These are phyloP conservation scores for Seira sanloemensis DNA, from an alignment of 2,888 invertebrate genomes.

Conservation along the genomic window DNA sequence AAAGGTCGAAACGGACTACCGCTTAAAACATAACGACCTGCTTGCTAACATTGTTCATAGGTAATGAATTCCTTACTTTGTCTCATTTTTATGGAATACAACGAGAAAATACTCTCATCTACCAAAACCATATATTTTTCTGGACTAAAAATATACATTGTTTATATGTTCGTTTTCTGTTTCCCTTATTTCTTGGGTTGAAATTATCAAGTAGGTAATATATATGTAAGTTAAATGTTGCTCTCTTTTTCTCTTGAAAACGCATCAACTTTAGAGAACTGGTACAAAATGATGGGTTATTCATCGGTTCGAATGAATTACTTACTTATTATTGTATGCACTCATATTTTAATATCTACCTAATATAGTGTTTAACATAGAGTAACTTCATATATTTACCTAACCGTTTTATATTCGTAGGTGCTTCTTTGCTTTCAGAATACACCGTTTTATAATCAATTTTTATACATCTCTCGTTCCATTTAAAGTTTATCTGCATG, in stretches of 20 bases:
- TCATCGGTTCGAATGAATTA: background rate
- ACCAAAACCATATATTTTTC: background rate
- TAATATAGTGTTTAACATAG: too few species aligned
- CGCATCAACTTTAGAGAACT: background rate
- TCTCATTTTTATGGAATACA: slow-evolving; percentile 29
- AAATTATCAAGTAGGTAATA: too few species aligned
- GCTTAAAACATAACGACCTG: slow-evolving; percentile 93
- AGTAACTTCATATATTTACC: too few species aligned
- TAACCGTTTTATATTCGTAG: too few species aligned
- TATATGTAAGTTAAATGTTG: background rate
- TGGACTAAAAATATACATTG: background rate
- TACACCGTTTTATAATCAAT: too few species aligned
- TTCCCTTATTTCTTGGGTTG: background rate
- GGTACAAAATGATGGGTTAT: background rate
- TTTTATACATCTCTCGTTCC: too few species aligned
- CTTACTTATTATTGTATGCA: too few species aligned
- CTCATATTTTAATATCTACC: too few species aligned
- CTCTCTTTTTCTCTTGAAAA: background rate
- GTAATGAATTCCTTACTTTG: slow-evolving; percentile 78
- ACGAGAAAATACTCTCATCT: background rate
- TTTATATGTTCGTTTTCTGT: slow-evolving; percentile 3
- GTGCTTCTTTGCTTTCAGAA: too few species aligned
- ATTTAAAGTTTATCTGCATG: too few species aligned
- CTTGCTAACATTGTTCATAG: slow-evolving; percentile 96
- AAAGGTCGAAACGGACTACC: slow-evolving; percentile 92